Base-by-base conservation (phyloP, 2,888 invertebrate species). In the Drosophila mulleri region DNA sequence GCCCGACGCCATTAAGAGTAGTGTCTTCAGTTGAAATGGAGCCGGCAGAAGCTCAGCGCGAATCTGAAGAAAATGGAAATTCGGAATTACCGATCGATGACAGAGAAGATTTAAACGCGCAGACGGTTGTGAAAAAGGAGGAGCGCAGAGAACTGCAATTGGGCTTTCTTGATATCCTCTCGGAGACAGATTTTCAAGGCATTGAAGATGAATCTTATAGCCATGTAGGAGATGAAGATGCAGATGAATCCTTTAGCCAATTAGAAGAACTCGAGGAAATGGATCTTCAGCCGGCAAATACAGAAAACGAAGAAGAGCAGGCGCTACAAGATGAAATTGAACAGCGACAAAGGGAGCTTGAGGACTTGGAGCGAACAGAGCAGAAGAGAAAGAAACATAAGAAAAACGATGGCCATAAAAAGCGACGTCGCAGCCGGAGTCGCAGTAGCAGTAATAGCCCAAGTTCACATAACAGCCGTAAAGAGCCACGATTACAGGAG, bases 401-500 rank as follows among this genome's bases (percentile, higher is more conserved):
- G 53, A 75, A 59, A 3, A 57, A 59, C 6, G n/a, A 35, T 6
- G 5, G 47, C 12, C 56, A 67, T 9, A 67, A 47, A 12, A 67
- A 67, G 39, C 37, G 75, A 37, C 59, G 18, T 26, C 78, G 65
- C 26, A 75, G 62, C 23, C 57, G 2, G 4, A 75, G 62, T 26
- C 57, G 2, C 9, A 77, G 60, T 56, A 2, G 14, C 0, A 75
- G 62, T 20, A 54, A 0, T 0, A 78, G 61, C 47, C 9, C 6
- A 1, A 44, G 29, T 37, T 1, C 56, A 16, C 54, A 23, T 9
- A 16, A 18, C 0, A 26, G 23, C 3, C 67, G 32, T 7, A 67
- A 67, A 9, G 32, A 66, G 16, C 65, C 18, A 32, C 66, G 44
- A 2, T 6, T 32, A 12, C 29, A 16, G 23, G 45, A 47, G 9